Conservation (phyloP, 2,113 vertebrate genomes). For the Chascanopsetta lugubris region DNA sequence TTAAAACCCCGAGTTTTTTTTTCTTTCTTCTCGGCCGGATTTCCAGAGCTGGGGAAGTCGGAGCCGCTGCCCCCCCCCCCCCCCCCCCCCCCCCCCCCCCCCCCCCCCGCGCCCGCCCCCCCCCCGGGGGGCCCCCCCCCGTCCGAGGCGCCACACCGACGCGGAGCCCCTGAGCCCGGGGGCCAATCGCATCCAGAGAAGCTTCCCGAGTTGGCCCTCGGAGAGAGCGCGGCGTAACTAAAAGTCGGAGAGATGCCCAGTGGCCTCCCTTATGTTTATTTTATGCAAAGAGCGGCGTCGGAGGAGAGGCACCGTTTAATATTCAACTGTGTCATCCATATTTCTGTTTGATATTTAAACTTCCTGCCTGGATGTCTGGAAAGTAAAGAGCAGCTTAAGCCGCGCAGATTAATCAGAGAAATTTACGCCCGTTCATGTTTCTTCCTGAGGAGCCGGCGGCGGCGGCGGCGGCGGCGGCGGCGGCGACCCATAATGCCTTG, state of each 20-base stretch:
- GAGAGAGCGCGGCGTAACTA: slow-evolving; percentile 48
- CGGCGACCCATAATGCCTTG: slow-evolving; percentile 42
- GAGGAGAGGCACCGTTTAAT: slow-evolving; percentile 52
- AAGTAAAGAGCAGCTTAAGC: slow-evolving; percentile 61
- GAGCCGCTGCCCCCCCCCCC: too few species aligned
- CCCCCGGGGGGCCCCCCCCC: too few species aligned
- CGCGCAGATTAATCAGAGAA: slow-evolving; percentile 65
- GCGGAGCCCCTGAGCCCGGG: slow-evolving; percentile 35
- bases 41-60: too few species aligned
- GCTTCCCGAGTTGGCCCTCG: slow-evolving; percentile 42
- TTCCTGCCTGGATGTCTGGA: slow-evolving; percentile 49
- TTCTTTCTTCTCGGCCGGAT: too few species aligned
- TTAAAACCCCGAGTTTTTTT: slow-evolving; percentile 34
- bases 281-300: slow-evolving; percentile 49
- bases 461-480: too few species aligned
- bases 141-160: slow-evolving; percentile 33
- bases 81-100: too few species aligned
- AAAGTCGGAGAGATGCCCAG: slow-evolving; percentile 23
- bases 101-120: too few species aligned
- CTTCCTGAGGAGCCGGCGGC: slow-evolving; percentile 43
- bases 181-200: slow-evolving; percentile 36
- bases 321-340: slow-evolving; percentile 63
- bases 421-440: slow-evolving; percentile 54
- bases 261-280: slow-evolving; percentile 47
- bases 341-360: slow-evolving; percentile 71